Conservation (phyloP, 2,888 invertebrate species). For the Oxyteleia sp. region DNA sequence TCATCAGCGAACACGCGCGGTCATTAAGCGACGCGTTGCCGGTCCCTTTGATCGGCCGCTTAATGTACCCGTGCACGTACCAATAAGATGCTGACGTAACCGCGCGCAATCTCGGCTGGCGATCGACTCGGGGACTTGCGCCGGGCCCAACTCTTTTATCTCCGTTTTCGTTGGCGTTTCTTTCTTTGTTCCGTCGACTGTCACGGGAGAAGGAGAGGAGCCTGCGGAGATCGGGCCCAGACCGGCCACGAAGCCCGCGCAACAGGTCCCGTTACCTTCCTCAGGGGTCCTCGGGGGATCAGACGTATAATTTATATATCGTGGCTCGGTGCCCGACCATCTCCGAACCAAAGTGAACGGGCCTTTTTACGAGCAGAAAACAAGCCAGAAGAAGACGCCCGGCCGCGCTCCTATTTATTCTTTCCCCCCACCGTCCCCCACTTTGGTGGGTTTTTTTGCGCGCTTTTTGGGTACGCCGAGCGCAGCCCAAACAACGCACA, state of each 20-base stretch:
- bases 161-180: constrained; percentile 72
- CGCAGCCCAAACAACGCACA: constrained; percentile 65
- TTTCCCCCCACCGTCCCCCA: no score
- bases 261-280: constrained; percentile 84
- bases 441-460: constrained; percentile 50
- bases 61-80: constrained; percentile 82
- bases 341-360: constrained; percentile 76
- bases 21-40: constrained; percentile 82
- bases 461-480: constrained; percentile 31
- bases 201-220: constrained; percentile 76
- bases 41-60: constrained; percentile 84
- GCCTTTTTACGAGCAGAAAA: constrained; percentile 78
- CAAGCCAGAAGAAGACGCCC: constrained; percentile 60
- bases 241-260: constrained; percentile 77
- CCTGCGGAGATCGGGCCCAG: constrained; percentile 74
- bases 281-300: constrained; percentile 82
- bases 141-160: constrained; percentile 63
- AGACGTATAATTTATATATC: constrained; percentile 87
- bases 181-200: constrained; percentile 76
- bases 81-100: constrained; percentile 86
- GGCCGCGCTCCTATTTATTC: constrained; percentile 47
- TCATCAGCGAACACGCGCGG: constrained; percentile 74
- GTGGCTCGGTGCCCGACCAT: constrained; percentile 79
- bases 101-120: constrained; percentile 83
- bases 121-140: constrained; percentile 78